phyloP scores from a whole-genome alignment of 2,113 vertebrate species.

The Cyprinodon variegatus region DNA sequence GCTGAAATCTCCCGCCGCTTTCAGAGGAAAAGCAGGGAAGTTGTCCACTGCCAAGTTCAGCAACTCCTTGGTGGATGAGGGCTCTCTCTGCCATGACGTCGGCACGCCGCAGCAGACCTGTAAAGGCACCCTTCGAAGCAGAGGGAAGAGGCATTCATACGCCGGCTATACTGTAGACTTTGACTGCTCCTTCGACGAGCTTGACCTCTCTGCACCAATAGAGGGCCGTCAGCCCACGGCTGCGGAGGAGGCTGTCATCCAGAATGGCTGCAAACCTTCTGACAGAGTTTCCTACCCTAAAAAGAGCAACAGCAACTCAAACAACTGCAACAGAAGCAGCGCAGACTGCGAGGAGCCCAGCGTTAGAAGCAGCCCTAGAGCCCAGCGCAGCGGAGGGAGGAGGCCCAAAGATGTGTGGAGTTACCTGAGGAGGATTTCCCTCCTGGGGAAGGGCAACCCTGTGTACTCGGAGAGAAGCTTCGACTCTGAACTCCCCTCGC shows the following conservation, averaged over 20 bases:
- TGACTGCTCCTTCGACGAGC: conserved; percentile 87
- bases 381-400: conserved; percentile 70
- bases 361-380: conserved; percentile 71
- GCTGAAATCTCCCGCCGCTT: conserved; percentile 81
- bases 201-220: conserved; percentile 76
- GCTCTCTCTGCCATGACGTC: conserved; percentile 70
- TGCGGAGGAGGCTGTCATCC: conserved; percentile 59
- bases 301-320: conserved; percentile 74
- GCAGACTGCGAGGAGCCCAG: conserved; percentile 69
- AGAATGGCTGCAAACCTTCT: conserved; percentile 75
- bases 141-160: conserved; percentile 87
- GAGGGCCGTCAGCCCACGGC: conserved; percentile 75
- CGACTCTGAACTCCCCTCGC: conserved; percentile 79
- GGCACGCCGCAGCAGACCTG: conserved; percentile 69
- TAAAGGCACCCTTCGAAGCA: conserved; percentile 70
- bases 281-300: conserved; percentile 73
- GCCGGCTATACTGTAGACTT: conserved; percentile 84
- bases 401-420: conserved; percentile 87
- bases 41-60: conserved; percentile 72
- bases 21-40: conserved; percentile 74
- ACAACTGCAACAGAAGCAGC: conserved; percentile 75
- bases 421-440: conserved; percentile 87
- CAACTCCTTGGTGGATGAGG: conserved; percentile 70
- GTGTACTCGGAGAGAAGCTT: conserved; percentile 80
- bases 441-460: conserved; percentile 79